A percentile compares a stretch with the other conserved stretches of the same genome.
phyloP scores from a whole-genome alignment of 2,113 vertebrate species.

The Grallaria varia region DNA sequence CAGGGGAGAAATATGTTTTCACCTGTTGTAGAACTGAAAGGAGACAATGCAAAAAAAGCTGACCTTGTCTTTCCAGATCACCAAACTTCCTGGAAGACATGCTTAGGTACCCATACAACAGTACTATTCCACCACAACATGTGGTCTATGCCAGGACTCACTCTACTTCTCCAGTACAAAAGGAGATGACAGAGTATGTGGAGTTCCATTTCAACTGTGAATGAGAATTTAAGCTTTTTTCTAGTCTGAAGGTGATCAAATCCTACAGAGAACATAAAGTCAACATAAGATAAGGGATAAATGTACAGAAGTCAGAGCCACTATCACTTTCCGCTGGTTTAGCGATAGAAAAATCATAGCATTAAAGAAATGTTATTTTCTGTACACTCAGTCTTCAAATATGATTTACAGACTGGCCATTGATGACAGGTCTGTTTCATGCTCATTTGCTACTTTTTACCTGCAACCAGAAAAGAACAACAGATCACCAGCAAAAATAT shows the following conservation, averaged over 20 bases:
- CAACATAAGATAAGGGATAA: not conserved
- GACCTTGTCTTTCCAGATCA: not conserved
- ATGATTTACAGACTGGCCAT: not conserved
- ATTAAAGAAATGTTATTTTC: not conserved
- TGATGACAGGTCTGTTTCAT: not conserved
- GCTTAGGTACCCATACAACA: not conserved
- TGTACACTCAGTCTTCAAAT: not conserved
- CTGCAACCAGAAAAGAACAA: not conserved
- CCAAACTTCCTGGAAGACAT: not conserved
- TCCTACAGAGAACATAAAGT: not conserved
- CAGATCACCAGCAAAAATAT: not conserved
- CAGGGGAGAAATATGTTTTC: not conserved
- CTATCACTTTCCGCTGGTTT: not conserved
- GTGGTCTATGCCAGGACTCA: not conserved
- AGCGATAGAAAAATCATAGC: not conserved
- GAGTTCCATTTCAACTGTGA: not conserved
- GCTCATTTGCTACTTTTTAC: not conserved
- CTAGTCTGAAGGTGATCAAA: not conserved
- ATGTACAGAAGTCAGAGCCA: not conserved
- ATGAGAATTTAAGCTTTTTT: not conserved
- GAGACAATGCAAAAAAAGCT: not conserved
- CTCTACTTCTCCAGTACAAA: not conserved
- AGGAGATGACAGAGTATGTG: not conserved
- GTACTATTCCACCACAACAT: not conserved
- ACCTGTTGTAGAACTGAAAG: not conserved